phyloP scores from a whole-genome alignment of 2,888 invertebrate genomes.

The Caenorhabditis japonica region DNA sequence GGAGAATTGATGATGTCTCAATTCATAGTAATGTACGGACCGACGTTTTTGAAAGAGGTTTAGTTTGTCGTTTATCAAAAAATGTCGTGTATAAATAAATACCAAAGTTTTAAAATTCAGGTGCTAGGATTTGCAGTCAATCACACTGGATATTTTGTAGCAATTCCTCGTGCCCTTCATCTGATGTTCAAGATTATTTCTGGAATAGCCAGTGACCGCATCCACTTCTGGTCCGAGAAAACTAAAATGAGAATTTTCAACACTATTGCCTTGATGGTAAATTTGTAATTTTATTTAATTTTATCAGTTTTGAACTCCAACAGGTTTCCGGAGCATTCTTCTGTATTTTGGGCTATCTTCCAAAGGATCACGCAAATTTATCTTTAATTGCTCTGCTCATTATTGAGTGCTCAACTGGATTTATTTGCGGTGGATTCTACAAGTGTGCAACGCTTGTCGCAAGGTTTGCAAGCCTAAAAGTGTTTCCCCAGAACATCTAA shows the following conservation, averaged over 20 bases:
- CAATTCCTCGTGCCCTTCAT: constrained; percentile 66
- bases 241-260: constrained; percentile 73
- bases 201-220: constrained; percentile 64
- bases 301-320: too few species aligned
- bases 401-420: constrained; percentile 67
- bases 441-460: constrained; percentile 72
- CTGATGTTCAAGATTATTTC: constrained; percentile 64
- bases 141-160: constrained; percentile 68
- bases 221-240: constrained; percentile 64
- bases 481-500: too few species aligned
- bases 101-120: too few species aligned
- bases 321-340: constrained; percentile 64
- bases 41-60: constrained; percentile 68
- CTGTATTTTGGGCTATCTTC: constrained; percentile 64
- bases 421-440: constrained; percentile 71
- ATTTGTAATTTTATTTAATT: not conserved
- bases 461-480: constrained; percentile 55
- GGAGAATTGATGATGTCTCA: constrained; percentile 71
- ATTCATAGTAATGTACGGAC: constrained; percentile 69
- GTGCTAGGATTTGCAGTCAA: constrained; percentile 66
- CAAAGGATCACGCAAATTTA: constrained; percentile 54
- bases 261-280: constrained; percentile 65
- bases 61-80: too few species aligned
- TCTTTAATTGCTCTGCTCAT: constrained; percentile 60
- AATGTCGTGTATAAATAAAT: too few species aligned